phyloP scores from a whole-genome alignment of 2,797 vertebrate species.

The Pseudochromis fuscus region DNA sequence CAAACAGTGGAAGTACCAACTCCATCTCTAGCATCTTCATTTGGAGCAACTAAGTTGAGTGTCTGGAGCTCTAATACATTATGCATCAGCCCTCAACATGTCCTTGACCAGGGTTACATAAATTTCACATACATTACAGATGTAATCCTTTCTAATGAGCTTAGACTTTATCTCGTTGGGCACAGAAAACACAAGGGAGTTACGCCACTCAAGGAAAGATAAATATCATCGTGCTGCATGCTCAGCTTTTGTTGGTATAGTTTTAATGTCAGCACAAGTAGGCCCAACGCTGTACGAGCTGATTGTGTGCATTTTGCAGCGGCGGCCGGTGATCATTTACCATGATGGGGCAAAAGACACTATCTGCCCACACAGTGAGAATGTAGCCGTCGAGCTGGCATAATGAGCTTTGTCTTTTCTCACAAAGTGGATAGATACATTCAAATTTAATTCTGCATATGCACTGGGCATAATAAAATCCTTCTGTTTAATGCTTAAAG shows the following conservation, averaged over 20 bases:
- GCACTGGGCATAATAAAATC: no score
- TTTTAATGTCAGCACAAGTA: conserved; percentile 62
- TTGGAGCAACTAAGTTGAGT: conserved; percentile 42
- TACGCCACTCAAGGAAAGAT: conserved; percentile 58
- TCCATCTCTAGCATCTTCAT: conserved; percentile 64
- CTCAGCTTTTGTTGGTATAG: conserved; percentile 34
- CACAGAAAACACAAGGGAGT: conserved; percentile 52
- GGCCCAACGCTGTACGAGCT: conserved; percentile 6
- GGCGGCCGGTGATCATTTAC: conserved; percentile 44
- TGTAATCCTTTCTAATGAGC: conserved; percentile 84
- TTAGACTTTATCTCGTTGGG: conserved; percentile 73
- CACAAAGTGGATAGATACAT: no score
- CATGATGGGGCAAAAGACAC: conserved; percentile 4
- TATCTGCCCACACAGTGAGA: conserved; percentile 20
- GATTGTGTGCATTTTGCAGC: conserved; percentile 33
- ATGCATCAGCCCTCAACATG: conserved; percentile 77
- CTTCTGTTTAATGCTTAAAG: neutral
- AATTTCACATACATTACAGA: conserved; percentile 81
- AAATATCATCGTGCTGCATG: conserved; percentile 57
- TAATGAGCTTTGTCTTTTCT: neutral
- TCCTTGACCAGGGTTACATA: conserved; percentile 79
- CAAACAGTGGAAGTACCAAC: conserved; percentile 33
- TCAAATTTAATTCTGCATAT: no score
- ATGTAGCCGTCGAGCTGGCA: conserved; percentile 5
- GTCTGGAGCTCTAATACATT: conserved; percentile 72